These are phyloP conservation scores for Thryonomys swinderianus DNA, from an alignment of 2,113 vertebrate species.

Conservation along the genomic window DNA sequence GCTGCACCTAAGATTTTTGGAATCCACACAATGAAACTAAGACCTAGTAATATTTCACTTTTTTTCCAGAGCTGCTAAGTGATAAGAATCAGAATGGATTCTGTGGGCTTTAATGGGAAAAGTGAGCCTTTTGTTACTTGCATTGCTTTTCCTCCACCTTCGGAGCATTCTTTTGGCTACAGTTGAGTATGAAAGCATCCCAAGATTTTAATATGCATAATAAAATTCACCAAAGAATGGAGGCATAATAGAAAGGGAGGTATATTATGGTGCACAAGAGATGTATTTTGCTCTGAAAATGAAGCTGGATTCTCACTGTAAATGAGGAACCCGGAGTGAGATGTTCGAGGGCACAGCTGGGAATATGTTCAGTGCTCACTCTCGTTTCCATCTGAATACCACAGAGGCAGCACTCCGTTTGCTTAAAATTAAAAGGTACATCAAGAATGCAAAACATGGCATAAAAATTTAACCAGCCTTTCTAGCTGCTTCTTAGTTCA, in stretches of 20 bases:
- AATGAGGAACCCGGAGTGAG: conserved; percentile 58
- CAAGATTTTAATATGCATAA: conserved; percentile 66
- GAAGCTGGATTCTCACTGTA: conserved; percentile 18
- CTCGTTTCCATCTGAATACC: conserved; percentile 67
- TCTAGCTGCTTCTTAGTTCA: neutral
- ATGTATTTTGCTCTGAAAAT: conserved; percentile 41
- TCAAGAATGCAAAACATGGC: conserved; percentile 69
- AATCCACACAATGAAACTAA: conserved; percentile 63
- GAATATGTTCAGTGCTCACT: conserved; percentile 28
- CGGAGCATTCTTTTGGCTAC: neutral
- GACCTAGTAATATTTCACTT: conserved; percentile 53
- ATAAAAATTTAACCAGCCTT: conserved; percentile 60
- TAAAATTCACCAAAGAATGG: conserved; percentile 66
- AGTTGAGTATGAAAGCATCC: neutral
- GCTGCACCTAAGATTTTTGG: neutral
- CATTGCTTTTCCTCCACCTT: conserved; percentile 40
- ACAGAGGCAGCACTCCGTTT: conserved; percentile 23
- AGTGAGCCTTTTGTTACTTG: conserved; percentile 61
- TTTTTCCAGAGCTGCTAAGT: conserved; percentile 56
- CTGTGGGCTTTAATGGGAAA: conserved; percentile 68
- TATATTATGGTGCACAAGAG: conserved; percentile 21
- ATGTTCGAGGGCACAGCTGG: conserved; percentile 42
- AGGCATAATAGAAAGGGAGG: neutral
- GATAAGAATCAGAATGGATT: conserved; percentile 69
- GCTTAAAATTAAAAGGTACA: conserved; percentile 76